Evolutionary conservation across 2,113 vertebrate species (phyloP).

Genomic region (Perca flavescens): DNA sequence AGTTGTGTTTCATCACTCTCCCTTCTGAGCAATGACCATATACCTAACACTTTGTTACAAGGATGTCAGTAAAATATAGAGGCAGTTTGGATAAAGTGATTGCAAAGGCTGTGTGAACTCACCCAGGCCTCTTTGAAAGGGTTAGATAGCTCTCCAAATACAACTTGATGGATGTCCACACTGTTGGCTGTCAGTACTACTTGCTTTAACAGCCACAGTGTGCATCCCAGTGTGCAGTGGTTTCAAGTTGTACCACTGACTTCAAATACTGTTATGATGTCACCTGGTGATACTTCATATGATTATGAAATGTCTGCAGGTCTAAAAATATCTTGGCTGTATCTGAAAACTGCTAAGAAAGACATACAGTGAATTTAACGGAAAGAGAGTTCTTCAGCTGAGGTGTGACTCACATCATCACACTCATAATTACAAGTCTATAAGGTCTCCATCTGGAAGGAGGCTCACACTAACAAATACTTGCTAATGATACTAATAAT

Average conservation of each 20-base stretch:
- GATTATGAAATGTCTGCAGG: conserved; percentile 8
- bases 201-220: conserved; percentile 34
- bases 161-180: conserved; percentile 56
- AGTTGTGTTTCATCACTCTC: background rate
- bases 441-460: background rate
- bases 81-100: conserved; percentile 51
- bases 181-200: conserved; percentile 38
- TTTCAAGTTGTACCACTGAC: conserved; percentile 36
- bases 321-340: background rate
- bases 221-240: conserved; percentile 26
- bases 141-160: conserved; percentile 43
- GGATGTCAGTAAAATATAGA: conserved; percentile 57
- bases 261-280: conserved; percentile 30
- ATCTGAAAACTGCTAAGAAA: background rate
- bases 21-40: conserved; percentile 42
- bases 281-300: conserved; percentile 6
- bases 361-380: background rate
- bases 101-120: conserved; percentile 40
- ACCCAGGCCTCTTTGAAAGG: conserved; percentile 33
- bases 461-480: background rate
- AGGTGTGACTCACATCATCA: conserved; percentile 16
- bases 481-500: no score
- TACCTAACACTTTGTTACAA: conserved; percentile 12
- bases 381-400: background rate
- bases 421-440: background rate